These are phyloP conservation scores for Popillia japonica DNA, from an alignment of 1,140 invertebrate genomes.

Conservation along the genomic window DNA sequence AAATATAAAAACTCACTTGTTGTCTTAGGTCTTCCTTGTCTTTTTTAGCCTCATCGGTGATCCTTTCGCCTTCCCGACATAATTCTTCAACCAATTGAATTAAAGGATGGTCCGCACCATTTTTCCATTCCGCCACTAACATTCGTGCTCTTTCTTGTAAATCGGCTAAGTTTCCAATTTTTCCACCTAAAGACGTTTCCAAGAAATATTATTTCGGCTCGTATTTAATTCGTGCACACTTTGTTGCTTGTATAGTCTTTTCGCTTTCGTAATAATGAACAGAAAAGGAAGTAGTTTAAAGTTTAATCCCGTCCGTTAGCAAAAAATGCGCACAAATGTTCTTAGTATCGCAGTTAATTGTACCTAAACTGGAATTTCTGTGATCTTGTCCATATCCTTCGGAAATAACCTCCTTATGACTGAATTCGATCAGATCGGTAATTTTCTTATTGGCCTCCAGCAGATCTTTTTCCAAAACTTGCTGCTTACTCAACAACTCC, in stretches of 20 bases:
- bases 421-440: constrained; percentile 64
- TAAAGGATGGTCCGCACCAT: constrained; percentile 61
- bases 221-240: not conserved
- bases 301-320: no score
- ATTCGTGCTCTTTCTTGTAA: constrained; percentile 64
- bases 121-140: constrained; percentile 60
- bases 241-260: not conserved
- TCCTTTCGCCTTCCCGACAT: constrained; percentile 67
- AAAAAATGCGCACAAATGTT: no score
- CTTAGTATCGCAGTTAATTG: not conserved
- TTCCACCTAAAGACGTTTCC: constrained; percentile 46
- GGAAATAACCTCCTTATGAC: constrained; percentile 69
- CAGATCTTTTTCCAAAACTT: constrained; percentile 64
- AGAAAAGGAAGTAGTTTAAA: no score
- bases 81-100: constrained; percentile 70
- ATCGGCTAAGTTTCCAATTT: constrained; percentile 53
- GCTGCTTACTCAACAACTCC: constrained; percentile 65
- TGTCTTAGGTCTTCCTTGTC: constrained; percentile 75
- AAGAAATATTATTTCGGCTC: no score
- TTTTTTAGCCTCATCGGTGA: constrained; percentile 69
- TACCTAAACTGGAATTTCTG: constrained; percentile 6
- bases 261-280: no score
- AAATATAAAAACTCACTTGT: constrained; percentile 66
- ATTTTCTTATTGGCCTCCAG: constrained; percentile 67
- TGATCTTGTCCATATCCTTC: constrained; percentile 68